phyloP scores from a whole-genome alignment of 2,113 vertebrate species.

The Psilopsiagon aurifrons region DNA sequence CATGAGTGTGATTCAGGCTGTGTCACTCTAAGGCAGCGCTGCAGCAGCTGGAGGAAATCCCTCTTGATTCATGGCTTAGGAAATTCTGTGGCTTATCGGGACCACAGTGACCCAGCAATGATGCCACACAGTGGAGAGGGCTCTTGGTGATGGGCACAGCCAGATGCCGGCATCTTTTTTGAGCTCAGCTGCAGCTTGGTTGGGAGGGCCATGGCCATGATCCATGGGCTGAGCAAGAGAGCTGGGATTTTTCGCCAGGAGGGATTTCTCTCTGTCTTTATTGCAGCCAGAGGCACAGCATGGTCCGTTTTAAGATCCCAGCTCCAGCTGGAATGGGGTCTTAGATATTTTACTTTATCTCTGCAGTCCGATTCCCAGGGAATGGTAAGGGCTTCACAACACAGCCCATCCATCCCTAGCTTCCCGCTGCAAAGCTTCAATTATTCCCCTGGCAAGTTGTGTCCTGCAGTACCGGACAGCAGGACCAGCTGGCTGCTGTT shows the following conservation, averaged over 20 bases:
- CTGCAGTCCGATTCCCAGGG: background rate
- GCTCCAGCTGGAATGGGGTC: background rate
- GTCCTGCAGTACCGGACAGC: background rate
- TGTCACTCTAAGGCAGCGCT: background rate
- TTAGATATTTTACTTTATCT: background rate
- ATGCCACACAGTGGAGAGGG: background rate
- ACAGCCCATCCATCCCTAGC: background rate
- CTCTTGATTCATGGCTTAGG: background rate
- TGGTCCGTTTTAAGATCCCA: fast-evolving
- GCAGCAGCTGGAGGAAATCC: background rate
- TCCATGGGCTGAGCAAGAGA: background rate
- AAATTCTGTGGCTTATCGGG: background rate
- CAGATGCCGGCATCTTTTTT: background rate
- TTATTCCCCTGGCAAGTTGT: background rate
- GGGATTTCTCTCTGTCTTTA: background rate
- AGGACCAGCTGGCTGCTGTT: background rate
- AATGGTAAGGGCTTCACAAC: background rate
- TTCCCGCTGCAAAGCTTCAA: background rate
- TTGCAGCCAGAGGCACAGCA: background rate
- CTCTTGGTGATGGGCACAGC: background rate
- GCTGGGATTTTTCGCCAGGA: background rate
- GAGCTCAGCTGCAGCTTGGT: fast-evolving
- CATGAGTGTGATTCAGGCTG: background rate
- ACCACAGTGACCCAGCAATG: fast-evolving
- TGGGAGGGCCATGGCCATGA: background rate